Percentiles rank a stretch among this genome's conserved stretches.
Evolutionary conservation across 1,140 invertebrate genomes (phyloP).

Genomic region (Platyura marginata): DNA sequence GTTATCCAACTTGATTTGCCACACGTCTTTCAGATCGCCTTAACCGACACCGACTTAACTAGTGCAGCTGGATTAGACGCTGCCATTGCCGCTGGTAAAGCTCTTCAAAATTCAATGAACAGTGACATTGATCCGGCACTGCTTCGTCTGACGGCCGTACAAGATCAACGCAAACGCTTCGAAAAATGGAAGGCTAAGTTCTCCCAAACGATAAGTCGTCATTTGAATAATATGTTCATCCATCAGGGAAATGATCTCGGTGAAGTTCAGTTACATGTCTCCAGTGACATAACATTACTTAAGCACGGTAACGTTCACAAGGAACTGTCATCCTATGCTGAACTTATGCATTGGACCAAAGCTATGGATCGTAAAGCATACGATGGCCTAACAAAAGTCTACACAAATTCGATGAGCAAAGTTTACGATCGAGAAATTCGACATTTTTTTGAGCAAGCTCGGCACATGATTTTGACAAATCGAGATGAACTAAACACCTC

Average conservation of each 20-base stretch:
- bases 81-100: constrained; percentile 61
- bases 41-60: constrained; percentile 59
- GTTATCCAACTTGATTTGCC: constrained; percentile 65
- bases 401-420: constrained; percentile 58
- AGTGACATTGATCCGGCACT: constrained; percentile 44
- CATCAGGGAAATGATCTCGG: constrained; percentile 53
- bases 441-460: constrained; percentile 61
- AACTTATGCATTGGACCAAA: constrained; percentile 81
- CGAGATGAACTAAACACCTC: constrained; percentile 20
- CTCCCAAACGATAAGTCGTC: constrained; percentile 59
- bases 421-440: constrained; percentile 70
- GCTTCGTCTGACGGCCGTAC: constrained; percentile 55
- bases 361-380: constrained; percentile 70
- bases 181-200: constrained; percentile 73
- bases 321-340: constrained; percentile 65
- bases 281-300: constrained; percentile 46
- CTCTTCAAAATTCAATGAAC: constrained; percentile 59
- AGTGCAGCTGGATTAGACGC: constrained; percentile 51
- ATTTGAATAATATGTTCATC: constrained; percentile 86
- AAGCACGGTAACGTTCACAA: constrained; percentile 61
- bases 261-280: constrained; percentile 15
- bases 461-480: constrained; percentile 20
- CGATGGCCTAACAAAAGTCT: constrained; percentile 57
- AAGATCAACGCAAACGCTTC: constrained; percentile 73
- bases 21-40: constrained; percentile 41